Base-by-base conservation (phyloP, 2,797 vertebrate species). In the Danio aesculapii region DNA sequence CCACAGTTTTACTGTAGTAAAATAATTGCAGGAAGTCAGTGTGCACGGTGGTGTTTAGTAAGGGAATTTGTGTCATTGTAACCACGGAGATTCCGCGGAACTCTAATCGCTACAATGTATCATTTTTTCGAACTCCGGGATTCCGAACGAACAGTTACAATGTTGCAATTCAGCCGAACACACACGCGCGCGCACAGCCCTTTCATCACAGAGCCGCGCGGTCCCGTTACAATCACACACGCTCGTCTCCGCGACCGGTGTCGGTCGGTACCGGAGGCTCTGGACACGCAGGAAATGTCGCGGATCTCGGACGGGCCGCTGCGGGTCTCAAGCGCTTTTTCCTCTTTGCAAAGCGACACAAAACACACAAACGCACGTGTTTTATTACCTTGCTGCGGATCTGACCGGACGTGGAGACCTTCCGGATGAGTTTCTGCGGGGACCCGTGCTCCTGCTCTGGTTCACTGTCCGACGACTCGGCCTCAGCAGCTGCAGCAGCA, bases 391-490 rank as follows among this genome's bases (percentile, higher is more conserved):
- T 98, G 92, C 96, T 97, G 61, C 96, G 95, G 91, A 99, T 98
- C 92, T 98, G 97, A 8, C 97, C 97, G 13, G 97, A 98, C 61
- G 97, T 99, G 76, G 97, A 99, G 85, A 99, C 97, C 90, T 98
- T 99, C 46, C 97, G 95, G 86, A 97, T 97, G 69, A 98, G 95
- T 88, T 97, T 98, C 94, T 98, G 97, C 71, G 95, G 95, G 13
- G 95, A 95, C 63, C 96, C 96, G 58, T 95, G 96, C 89, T 98
- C 97, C 71, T 96, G 96, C 88, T 98, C 97, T 81, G 96, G 96
- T 75, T 99, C 97, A 85, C 97, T 99, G 88, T 98, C 97, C 67
- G 97, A 98, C n/a, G 97, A 99, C 86, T 98, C 97, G 78, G 97
- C 96, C 83, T 84, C 77, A n/a, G 66, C 76, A 10, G 76, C 74